A percentile compares a stretch with the other conserved stretches of the same genome.
Evolutionary conservation across 2,797 vertebrate species (phyloP).

Genomic region (Bradypus variegatus): DNA sequence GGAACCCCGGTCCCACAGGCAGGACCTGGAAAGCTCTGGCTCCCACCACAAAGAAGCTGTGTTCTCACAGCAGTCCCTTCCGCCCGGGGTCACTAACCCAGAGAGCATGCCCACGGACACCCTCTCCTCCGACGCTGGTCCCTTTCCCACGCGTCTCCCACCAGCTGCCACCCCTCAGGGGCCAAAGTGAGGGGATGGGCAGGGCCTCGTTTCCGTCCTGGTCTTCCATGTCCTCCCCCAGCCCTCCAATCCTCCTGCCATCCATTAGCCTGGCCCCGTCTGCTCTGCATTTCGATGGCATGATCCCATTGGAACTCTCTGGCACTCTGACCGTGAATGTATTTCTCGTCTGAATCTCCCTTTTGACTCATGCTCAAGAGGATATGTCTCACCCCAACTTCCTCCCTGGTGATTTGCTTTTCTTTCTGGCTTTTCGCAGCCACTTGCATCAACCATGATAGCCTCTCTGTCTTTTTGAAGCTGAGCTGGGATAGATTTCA

Average conservation of each 20-base stretch:
- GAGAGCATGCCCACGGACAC: not conserved
- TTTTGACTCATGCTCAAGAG: conserved; percentile 9
- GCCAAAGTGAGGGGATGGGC: not conserved
- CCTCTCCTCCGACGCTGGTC: not conserved
- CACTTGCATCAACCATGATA: not conserved
- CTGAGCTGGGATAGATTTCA: not conserved
- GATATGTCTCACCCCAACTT: not conserved
- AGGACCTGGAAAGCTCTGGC: not conserved
- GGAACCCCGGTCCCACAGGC: not conserved
- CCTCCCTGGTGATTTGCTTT: not conserved
- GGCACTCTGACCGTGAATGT: not conserved
- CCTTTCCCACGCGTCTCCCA: not conserved
- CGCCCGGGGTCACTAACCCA: not conserved
- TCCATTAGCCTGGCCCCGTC: not conserved
- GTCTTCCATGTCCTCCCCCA: not conserved
- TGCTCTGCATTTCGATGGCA: not conserved
- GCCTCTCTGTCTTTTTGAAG: not conserved
- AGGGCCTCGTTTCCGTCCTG: not conserved
- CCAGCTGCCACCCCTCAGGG: not conserved
- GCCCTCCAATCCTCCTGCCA: not conserved
- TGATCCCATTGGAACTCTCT: conserved; percentile 5
- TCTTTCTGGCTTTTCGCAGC: not conserved
- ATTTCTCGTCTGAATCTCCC: conserved; percentile 14
- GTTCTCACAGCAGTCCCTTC: not conserved
- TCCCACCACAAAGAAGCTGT: not conserved